Base-by-base conservation (phyloP, 2,113 vertebrate species). In the Diadophis punctatus region DNA sequence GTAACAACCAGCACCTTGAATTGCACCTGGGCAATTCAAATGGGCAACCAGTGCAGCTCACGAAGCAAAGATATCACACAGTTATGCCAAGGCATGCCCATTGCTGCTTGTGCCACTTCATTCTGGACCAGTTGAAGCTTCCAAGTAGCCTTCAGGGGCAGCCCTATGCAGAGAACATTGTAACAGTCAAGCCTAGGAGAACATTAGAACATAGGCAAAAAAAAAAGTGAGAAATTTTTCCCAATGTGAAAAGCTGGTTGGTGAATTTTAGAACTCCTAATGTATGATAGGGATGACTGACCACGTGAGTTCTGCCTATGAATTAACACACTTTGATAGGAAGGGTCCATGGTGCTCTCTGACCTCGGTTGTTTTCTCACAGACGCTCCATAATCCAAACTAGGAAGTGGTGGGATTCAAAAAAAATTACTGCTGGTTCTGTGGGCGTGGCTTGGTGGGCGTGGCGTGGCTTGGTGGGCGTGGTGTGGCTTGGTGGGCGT, bases 181-280 rank as follows among this genome's bases (percentile, higher is more conserved):
- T 27, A 60, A 2, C 11, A 27, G 25, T 60, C 25, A 60, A 25
- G 25, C 58, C 8, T 30, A 30, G 9, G 58, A 91, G 27, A 39
- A 20, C 16, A 60, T 91, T 30, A 53, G 16, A 4, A 14, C 46
- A 52, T 20, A 30, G 43, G 4, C n/a, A 63, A 25, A 16, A 8
- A 53, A 23, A 8, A 39, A 46, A 6, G 3, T 4, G 3, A 46
- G 4, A 30, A 34, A 16, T 60, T 55, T n/a, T 58, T 90, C 49
- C 89, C 20, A 94, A 93, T 96, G 93, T 90, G 94, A 94, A 89
- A 93, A 95, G 86, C 94, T 93, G 51, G 95, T 95, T 30, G 94
- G 91, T 51, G 63, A 95, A 96, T 96, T 95, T 95, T 8, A 20
- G 8, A n/a, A 58, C 34, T 51, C 16, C 58, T 60, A 10, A 2